Base-by-base conservation (phyloP, 2,888 invertebrate genomes). In the Meteorus cinctellus region DNA sequence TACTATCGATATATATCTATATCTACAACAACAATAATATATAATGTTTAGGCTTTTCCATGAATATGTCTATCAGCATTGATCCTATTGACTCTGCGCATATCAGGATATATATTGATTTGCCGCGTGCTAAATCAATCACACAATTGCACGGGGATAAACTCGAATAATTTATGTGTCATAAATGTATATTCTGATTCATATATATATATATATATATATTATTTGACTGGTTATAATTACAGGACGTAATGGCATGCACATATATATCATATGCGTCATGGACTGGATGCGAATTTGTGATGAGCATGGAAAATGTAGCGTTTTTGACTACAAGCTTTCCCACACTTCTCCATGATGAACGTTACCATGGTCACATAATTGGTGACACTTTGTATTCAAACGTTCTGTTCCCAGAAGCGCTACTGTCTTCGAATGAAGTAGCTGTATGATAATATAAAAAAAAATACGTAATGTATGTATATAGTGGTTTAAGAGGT, bases 401-500 rank as follows among this genome's bases (percentile, higher is more conserved):
- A 41, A 36, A 29, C 59, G 62, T 71, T 24, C 59, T 71, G 41
- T 71, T 60, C 45, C 60, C 41, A 62, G 71, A 71, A 14, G 60
- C 24, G 60, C 45, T 19, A 27, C 29, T 31, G 62, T 34, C 41
- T 6, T 27, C 36, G 14, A 19, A 14, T 27, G 45, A 31, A 31
- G 19, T 62, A 45, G 16, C 27, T 29, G 19, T n/a, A 41, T 51
- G 48, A 19, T 62, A 19, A 48, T n/a, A 48, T 14, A n/a, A 48
- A 48, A n/a, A 48, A 48, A 60, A 27, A 34, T 63, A 60, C 8
- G 41, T 19, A 60, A 34, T 34, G 16, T 71, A n/a, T 24, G 51
- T 51, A 16, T 51, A 66, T 65, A 55, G 48, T 63, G 72, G 63
- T 63, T 63, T 76, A 71, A 68, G 70, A 81, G 82, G 81, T 81